Conservation (phyloP, 2,797 vertebrate genomes). For the Orestias chungarensis region DNA sequence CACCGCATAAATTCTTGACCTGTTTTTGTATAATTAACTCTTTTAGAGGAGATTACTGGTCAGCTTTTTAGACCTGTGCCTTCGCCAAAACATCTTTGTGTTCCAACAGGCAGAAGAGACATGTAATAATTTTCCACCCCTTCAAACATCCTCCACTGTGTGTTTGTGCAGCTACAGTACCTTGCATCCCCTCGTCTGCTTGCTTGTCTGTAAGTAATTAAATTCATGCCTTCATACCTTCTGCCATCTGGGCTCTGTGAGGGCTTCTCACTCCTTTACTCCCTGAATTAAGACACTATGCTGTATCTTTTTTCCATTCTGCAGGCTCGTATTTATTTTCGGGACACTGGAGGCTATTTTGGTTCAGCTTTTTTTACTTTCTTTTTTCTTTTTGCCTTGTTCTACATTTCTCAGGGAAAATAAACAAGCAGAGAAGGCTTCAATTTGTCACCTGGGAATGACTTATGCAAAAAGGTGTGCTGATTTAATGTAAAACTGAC, state of each 20-base stretch:
- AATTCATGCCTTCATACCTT: constrained; percentile 74
- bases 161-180: constrained; percentile 65
- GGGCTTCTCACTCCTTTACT: constrained; percentile 60
- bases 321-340: constrained; percentile 65
- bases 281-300: constrained; percentile 68
- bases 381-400: constrained; percentile 24
- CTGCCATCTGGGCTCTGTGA: constrained; percentile 69
- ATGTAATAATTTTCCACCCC: constrained; percentile 47
- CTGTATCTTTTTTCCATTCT: constrained; percentile 70
- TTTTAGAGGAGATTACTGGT: constrained; percentile 14
- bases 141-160: constrained; percentile 45
- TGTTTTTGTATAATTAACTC: constrained; percentile 28
- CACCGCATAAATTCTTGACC: constrained; percentile 14
- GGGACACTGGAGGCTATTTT: constrained; percentile 67
- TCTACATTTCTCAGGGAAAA: constrained; percentile 58
- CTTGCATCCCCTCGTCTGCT: constrained; percentile 22
- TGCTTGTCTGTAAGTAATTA: constrained; percentile 79
- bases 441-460: constrained; percentile 54
- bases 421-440: constrained; percentile 49
- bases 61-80: constrained; percentile 13
- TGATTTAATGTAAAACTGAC: constrained; percentile 57
- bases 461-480: constrained; percentile 53
- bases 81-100: constrained; percentile 29
- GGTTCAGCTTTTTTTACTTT: constrained; percentile 6
- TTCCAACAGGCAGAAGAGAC: constrained; percentile 41